Percentiles rank a stretch among this genome's conserved stretches.
phyloP scores from a whole-genome alignment of 2,888 invertebrate genomes.

The Tetragonula carbonaria region DNA sequence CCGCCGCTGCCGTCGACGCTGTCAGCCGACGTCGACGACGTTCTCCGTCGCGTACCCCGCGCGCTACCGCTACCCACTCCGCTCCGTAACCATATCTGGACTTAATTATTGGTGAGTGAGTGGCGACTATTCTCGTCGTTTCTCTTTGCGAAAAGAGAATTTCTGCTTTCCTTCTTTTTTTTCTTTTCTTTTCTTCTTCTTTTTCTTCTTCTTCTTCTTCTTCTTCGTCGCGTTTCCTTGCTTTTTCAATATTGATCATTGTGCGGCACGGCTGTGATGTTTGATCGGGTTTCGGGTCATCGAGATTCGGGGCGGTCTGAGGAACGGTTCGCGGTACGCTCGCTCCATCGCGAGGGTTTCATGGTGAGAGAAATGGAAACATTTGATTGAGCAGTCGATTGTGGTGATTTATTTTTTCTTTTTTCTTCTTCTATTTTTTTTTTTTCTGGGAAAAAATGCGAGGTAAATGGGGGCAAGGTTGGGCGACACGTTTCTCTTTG shows the following conservation, averaged over 20 bases:
- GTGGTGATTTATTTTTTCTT: too few species aligned
- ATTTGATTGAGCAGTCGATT: too few species aligned
- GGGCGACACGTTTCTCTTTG: too few species aligned
- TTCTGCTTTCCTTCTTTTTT: background rate
- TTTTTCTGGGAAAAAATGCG: too few species aligned
- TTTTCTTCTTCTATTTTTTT: too few species aligned
- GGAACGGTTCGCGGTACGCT: too few species aligned
- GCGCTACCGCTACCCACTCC: constrained; percentile 80
- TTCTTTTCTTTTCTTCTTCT: background rate
- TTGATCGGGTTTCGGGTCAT: background rate
- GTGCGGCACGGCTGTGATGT: background rate
- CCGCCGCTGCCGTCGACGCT: constrained; percentile 66
- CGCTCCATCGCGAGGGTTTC: too few species aligned
- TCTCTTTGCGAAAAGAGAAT: background rate
- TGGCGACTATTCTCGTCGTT: constrained; percentile 8
- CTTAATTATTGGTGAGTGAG: constrained; percentile 83
- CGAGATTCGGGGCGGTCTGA: too few species aligned
- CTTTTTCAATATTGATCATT: background rate
- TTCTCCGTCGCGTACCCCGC: constrained; percentile 82
- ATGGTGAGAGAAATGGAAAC: too few species aligned
- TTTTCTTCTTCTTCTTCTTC: background rate
- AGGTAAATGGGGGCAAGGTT: too few species aligned
- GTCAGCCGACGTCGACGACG: constrained; percentile 85
- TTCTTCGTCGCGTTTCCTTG: background rate
- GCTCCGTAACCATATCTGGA: constrained; percentile 81